A percentile compares a stretch with the other conserved stretches of the same genome.
phyloP scores from a whole-genome alignment of 2,888 invertebrate species.

The Hemistola chrysoprasaria region DNA sequence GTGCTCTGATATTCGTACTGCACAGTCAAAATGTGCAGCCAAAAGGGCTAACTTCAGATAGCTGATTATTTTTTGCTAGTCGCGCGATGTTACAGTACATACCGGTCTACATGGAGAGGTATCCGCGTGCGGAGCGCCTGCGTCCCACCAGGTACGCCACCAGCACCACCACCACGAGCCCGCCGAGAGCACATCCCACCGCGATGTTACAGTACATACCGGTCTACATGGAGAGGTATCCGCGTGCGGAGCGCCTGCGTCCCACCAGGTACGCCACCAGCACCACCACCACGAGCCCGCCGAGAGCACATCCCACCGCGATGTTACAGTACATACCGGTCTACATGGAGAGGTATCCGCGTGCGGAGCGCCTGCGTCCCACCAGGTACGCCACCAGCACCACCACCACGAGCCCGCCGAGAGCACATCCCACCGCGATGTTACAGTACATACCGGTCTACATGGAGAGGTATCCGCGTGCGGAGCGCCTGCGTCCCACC shows the following conservation, averaged over 20 bases:
- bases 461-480: constrained; percentile 94
- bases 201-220: constrained; percentile 84
- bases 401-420: constrained; percentile 94
- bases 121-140: constrained; percentile 80
- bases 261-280: constrained; percentile 93
- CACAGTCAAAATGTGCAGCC: too few relatives aligned
- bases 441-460: constrained; percentile 56
- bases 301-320: constrained; percentile 97
- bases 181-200: constrained; percentile 97
- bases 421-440: constrained; percentile 97
- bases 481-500: constrained; percentile 93
- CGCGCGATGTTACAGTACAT: constrained; percentile 86
- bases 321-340: constrained; percentile 74
- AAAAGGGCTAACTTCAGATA: too few relatives aligned
- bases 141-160: constrained; percentile 90
- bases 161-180: constrained; percentile 94
- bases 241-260: constrained; percentile 61
- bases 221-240: constrained; percentile 92
- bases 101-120: constrained; percentile 89
- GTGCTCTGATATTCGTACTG: too few relatives aligned
- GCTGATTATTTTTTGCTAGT: too few relatives aligned
- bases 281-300: constrained; percentile 94
- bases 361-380: constrained; percentile 27
- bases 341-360: constrained; percentile 95
- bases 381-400: constrained; percentile 96